Base-by-base conservation (phyloP, 2,888 invertebrate species). In the Phymatocera aterrima region DNA sequence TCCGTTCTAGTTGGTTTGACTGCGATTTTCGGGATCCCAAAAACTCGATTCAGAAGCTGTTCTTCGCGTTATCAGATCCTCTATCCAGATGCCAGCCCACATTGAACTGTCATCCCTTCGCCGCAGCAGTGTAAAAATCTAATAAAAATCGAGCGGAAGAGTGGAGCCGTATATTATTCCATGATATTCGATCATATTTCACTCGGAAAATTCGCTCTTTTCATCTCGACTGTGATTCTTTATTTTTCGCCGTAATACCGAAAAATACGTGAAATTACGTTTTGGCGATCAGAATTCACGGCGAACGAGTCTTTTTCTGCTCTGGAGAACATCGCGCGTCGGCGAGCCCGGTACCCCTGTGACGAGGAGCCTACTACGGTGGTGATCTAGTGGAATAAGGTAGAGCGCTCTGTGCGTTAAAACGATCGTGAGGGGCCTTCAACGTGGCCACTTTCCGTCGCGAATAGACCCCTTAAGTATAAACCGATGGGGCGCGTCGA, bases 401-500 rank as follows among this genome's bases (percentile, higher is more conserved):
- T 43, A 51, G 31, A 72, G n/a, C 72, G 48, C n/a, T n/a, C n/a
- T n/a, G n/a, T n/a, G n/a, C 2, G 31, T n/a, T 51, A 51, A 72
- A 18, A 21, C 72, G 48, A 34, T 34, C 48, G 34, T n/a, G 34
- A 51, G 46, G 43, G 72, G 72, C 48, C 72, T 72, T 12, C 31
- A 34, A 18, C 24, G 6, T 51, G 24, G 21, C 15, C 72, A 51
- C 34, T 72, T 72, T n/a, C 72, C 72, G 31, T 72, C 51, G 34
- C 34, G 72, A 72, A 72, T 72, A 51, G 72, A 51, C 72, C 72
- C 72, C 51, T 72, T 34, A 51, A 72, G 34, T 51, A 51, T 51
- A 51, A 72, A 72, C 48, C 72, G 48, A 72, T 51, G 72, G 48
- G 72, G 72, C 72, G 51, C 72, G 48, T 72, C 72, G 72, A 72